A percentile compares a stretch with the other conserved stretches of the same genome.
phyloP scores from a whole-genome alignment of 1,140 invertebrate genomes.

The Macrocentrus cingulum region DNA sequence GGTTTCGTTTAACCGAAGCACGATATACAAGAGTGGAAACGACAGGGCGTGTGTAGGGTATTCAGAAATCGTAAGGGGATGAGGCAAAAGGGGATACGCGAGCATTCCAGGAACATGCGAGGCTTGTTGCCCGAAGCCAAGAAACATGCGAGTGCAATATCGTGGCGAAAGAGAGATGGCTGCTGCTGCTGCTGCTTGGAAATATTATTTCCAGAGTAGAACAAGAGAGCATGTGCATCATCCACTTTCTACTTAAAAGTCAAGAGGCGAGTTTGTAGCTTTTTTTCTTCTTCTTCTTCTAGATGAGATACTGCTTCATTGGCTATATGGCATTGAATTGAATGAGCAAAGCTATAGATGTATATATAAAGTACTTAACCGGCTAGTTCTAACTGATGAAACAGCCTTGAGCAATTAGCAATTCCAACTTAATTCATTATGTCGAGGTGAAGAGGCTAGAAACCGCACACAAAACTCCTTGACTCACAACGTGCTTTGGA shows the following conservation, averaged over 20 bases:
- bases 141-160: slow-evolving; percentile 6
- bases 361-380: slow-evolving; percentile 17
- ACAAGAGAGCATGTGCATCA: neutral
- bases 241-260: neutral
- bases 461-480: slow-evolving; percentile 38
- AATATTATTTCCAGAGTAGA: neutral
- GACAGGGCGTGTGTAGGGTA: neutral
- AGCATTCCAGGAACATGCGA: slow-evolving; percentile 5
- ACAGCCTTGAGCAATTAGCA: slow-evolving; percentile 44
- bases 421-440: slow-evolving; percentile 51
- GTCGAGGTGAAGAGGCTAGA: slow-evolving; percentile 27
- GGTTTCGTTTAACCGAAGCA: slow-evolving; percentile 15
- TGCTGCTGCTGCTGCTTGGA: too few relatives aligned
- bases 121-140: slow-evolving; percentile 1
- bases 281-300: neutral
- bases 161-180: neutral
- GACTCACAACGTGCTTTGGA: slow-evolving; percentile 34
- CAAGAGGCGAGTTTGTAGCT: neutral
- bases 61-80: neutral
- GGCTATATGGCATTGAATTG: neutral
- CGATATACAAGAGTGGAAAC: slow-evolving; percentile 1
- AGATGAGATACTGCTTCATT: neutral
- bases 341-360: neutral
- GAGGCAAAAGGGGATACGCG: neutral
- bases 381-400: slow-evolving; percentile 35